Percentiles rank a stretch among this genome's conserved stretches.
Evolutionary conservation across 2,797 vertebrate genomes (phyloP).

Genomic region (Pangasius sanitwongsei): DNA sequence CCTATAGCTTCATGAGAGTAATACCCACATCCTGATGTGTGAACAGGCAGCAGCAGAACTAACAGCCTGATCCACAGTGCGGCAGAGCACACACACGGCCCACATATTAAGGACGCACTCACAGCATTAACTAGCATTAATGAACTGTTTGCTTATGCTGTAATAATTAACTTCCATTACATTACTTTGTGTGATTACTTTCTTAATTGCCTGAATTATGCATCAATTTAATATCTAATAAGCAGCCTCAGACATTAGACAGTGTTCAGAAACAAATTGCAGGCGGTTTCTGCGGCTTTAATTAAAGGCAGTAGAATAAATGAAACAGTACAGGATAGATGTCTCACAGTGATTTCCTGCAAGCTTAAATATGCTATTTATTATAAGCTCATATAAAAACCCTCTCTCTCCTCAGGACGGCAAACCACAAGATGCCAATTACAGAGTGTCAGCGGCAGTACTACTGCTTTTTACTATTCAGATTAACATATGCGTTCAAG

Average conservation of each 20-base stretch:
- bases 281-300: slow-evolving; percentile 95
- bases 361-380: slow-evolving; percentile 99
- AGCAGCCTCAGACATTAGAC: slow-evolving; percentile 99
- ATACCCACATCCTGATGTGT: slow-evolving; percentile 63
- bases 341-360: slow-evolving; percentile 98
- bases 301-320: slow-evolving; percentile 99
- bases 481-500: slow-evolving; percentile 83
- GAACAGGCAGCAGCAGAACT: slow-evolving; percentile 73
- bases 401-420: slow-evolving; percentile 92
- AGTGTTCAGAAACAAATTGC: slow-evolving; percentile 99
- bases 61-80: slow-evolving; percentile 43
- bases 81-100: slow-evolving; percentile 82
- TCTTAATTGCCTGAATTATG: slow-evolving; percentile 99
- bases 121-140: slow-evolving; percentile 99
- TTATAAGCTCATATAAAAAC: slow-evolving; percentile 97
- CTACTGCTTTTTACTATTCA: slow-evolving; percentile 73
- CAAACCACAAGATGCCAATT: slow-evolving; percentile 92
- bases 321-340: slow-evolving; percentile 98
- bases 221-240: slow-evolving; percentile 99
- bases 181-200: slow-evolving; percentile 99
- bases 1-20: slow-evolving; percentile 55
- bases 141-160: slow-evolving; percentile 99
- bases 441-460: slow-evolving; percentile 78
- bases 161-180: slow-evolving; percentile 99
- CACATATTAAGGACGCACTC: slow-evolving; percentile 98